Conservation (phyloP, 2,888 invertebrate species). For the Chloromyia formosa region DNA sequence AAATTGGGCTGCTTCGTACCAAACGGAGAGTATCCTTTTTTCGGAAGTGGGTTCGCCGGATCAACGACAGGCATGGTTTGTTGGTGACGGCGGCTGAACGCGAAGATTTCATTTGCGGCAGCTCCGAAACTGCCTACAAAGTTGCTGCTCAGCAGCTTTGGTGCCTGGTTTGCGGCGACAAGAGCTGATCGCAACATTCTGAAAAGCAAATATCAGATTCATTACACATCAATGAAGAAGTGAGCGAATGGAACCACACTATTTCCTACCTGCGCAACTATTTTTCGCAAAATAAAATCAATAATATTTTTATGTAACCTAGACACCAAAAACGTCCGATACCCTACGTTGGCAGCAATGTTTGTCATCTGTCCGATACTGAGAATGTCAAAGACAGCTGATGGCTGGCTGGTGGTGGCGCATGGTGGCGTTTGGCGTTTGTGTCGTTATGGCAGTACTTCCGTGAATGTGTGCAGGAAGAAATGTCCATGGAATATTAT, state of each 20-base stretch:
- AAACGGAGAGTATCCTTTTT: conserved; percentile 66
- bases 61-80: conserved; percentile 61
- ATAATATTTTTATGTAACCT: conserved; percentile 58
- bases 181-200: conserved; percentile 59
- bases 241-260: background rate
- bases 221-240: no score
- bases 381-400: background rate
- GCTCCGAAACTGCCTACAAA: conserved; percentile 45
- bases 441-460: background rate
- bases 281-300: conserved; percentile 46
- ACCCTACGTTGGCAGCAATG: conserved; percentile 13
- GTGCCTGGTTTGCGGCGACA: conserved; percentile 55
- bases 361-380: conserved; percentile 5
- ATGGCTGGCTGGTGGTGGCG: background rate
- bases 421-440: background rate
- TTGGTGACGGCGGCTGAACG: conserved; percentile 54
- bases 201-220: no score
- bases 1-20: conserved; percentile 69
- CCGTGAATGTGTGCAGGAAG: background rate
- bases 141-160: conserved; percentile 52
- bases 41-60: conserved; percentile 63
- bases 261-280: conserved; percentile 17
- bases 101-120: conserved; percentile 26
- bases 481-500: background rate
- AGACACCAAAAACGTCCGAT: conserved; percentile 45